These are phyloP conservation scores for Pelusios castaneus DNA, from an alignment of 2,113 vertebrate genomes.

Conservation along the genomic window DNA sequence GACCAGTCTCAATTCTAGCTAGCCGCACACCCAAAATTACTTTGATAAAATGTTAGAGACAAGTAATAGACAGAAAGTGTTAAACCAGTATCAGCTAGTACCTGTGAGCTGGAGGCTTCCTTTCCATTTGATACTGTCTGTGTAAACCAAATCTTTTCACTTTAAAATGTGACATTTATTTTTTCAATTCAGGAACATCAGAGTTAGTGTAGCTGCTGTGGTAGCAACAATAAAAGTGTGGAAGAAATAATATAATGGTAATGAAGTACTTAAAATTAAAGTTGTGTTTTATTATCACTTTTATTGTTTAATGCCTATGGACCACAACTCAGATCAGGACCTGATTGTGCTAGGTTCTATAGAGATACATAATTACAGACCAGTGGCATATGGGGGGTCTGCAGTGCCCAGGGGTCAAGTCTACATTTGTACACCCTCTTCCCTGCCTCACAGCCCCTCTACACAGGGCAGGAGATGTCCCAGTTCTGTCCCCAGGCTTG, in stretches of 20 bases:
- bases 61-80: neutral
- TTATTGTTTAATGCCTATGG: neutral
- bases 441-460: no score
- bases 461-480: no score
- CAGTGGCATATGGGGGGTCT: no score
- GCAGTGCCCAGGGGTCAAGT: no score
- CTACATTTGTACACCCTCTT: no score
- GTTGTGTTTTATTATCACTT: neutral
- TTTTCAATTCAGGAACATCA: neutral
- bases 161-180: neutral
- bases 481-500: no score
- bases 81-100: neutral
- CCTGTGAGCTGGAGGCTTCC: neutral
- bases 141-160: neutral
- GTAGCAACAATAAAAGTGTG: neutral
- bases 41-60: neutral
- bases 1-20: neutral
- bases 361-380: neutral
- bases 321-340: neutral
- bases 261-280: neutral
- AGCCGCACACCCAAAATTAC: neutral
- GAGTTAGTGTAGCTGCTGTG: neutral
- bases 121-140: neutral
- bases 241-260: neutral
- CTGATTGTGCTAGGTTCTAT: neutral